A percentile compares a stretch with the other conserved stretches of the same genome.
Conservation (phyloP, 2,797 vertebrate species). For the Cephalopachus bancanus region DNA sequence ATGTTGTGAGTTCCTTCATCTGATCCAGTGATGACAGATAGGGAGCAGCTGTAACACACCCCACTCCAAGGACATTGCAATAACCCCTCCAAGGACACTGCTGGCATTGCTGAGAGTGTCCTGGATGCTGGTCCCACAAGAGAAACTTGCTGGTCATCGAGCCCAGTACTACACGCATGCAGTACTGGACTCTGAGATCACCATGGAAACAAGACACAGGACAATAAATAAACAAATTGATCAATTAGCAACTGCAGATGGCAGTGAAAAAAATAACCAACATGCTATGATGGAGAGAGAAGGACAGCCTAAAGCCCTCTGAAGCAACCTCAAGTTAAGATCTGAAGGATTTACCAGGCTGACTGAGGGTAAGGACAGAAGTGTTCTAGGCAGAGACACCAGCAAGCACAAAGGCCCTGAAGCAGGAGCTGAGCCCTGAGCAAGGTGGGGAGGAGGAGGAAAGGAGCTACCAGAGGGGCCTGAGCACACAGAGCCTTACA, state of each 20-base stretch:
- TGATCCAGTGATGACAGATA: neutral
- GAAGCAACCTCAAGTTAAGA: neutral
- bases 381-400: neutral
- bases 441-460: too few species aligned
- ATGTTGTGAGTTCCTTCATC: neutral
- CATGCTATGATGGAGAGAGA: neutral
- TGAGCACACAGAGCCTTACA: neutral
- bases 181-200: neutral
- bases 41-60: neutral
- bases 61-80: neutral
- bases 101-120: neutral
- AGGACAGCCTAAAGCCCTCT: neutral
- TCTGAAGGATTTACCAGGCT: neutral
- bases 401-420: neutral
- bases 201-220: neutral
- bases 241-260: neutral
- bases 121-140: neutral
- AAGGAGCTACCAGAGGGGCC: neutral
- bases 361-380: too few species aligned
- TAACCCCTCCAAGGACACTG: neutral
- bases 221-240: neutral
- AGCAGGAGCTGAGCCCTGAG: neutral
- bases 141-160: neutral
- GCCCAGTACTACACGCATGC: neutral
- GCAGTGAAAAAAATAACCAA: neutral